Percentiles rank a stretch among this genome's conserved stretches.
Conservation (phyloP, 2,797 vertebrate species). For the Xiphorhynchus erythropygius region DNA sequence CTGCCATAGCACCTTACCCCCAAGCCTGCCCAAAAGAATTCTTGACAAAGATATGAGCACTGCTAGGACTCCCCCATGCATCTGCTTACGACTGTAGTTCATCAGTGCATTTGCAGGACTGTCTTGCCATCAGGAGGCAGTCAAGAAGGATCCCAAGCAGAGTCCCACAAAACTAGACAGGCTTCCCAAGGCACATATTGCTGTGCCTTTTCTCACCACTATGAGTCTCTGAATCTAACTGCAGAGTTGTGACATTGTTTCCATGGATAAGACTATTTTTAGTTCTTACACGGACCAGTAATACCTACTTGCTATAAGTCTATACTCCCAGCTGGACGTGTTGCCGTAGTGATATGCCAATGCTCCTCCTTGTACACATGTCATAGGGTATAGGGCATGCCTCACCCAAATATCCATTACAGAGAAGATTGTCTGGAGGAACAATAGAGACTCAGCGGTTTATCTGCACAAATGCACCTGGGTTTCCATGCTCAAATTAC, state of each 20-base stretch:
- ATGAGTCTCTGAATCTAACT: background rate
- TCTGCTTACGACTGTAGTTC: background rate
- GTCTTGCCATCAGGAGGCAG: background rate
- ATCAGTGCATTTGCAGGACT: background rate
- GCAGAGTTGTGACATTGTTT: accelerated
- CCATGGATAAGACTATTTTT: background rate
- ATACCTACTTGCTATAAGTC: background rate
- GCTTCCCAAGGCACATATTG: accelerated
- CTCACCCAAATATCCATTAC: constrained; percentile 55
- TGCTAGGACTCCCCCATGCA: background rate
- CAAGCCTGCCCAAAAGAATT: background rate
- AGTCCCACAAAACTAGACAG: background rate
- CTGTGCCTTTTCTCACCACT: background rate
- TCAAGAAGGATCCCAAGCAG: background rate
- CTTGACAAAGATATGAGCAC: background rate
- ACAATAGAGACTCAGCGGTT: background rate
- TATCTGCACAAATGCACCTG: background rate
- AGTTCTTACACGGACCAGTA: background rate
- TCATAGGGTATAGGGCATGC: constrained; percentile 4
- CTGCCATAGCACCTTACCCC: background rate
- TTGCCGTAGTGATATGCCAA: constrained; percentile 8
- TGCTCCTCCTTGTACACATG: constrained; percentile 24
- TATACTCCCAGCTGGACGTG: constrained; percentile 21
- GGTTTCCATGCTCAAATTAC: constrained; percentile 47
- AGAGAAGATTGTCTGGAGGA: constrained; percentile 29